Conservation (phyloP, 2,797 vertebrate genomes). For the Phalanger gymnotis region DNA sequence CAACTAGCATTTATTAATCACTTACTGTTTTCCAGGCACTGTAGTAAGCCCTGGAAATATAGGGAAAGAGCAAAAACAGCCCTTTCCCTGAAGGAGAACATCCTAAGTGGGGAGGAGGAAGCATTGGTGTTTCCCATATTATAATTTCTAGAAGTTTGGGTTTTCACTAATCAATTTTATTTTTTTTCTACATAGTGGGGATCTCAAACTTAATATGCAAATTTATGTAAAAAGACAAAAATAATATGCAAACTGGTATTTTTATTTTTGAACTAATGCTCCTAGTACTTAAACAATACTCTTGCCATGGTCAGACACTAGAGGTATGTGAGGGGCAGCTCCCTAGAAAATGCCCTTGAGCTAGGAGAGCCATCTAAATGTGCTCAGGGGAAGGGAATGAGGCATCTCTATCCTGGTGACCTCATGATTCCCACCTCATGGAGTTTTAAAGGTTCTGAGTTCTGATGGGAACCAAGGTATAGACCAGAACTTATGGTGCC, state of each 20-base stretch:
- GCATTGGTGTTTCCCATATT: no score
- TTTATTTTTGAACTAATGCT: not conserved
- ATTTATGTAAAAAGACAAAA: not conserved
- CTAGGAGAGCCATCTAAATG: not conserved
- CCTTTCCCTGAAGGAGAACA: not conserved
- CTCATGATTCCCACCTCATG: not conserved
- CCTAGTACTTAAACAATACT: not conserved
- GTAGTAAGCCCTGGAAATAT: not conserved
- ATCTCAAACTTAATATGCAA: slow-evolving; percentile 31
- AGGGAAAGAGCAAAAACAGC: not conserved
- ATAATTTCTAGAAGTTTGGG: no score
- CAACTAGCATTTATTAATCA: not conserved
- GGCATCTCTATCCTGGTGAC: no score
- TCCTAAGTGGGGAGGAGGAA: not conserved
- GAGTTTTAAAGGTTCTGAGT: not conserved
- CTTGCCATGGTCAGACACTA: not conserved
- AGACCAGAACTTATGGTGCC: not conserved
- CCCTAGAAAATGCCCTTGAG: not conserved
- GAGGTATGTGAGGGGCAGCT: not conserved
- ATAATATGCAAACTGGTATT: slow-evolving; percentile 30
- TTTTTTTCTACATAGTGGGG: not conserved
- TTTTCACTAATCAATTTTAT: not conserved
- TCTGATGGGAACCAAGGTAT: not conserved
- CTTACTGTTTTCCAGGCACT: not conserved
- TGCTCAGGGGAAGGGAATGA: not conserved